These are phyloP conservation scores for Platorchestia sp. DNA, from an alignment of 1,140 invertebrate genomes.

Conservation along the genomic window DNA sequence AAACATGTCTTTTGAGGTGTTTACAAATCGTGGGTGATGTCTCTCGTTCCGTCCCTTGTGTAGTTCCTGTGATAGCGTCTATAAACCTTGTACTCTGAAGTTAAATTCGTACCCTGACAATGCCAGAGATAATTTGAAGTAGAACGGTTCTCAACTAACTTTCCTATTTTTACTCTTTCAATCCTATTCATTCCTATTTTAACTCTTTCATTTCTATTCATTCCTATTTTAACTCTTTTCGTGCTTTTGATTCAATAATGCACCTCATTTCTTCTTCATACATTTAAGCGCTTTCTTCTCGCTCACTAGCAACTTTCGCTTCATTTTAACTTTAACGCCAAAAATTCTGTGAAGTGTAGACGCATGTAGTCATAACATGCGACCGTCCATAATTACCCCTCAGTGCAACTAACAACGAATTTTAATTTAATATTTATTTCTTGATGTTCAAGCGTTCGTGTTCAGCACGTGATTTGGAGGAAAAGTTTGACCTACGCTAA, in stretches of 20 bases:
- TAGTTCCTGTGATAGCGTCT: background rate
- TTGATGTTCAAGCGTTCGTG: background rate
- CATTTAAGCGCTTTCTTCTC: background rate
- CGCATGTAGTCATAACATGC: background rate
- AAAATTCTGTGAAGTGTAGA: background rate
- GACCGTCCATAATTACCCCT: background rate
- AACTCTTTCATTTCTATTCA: background rate
- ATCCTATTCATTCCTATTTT: too few species aligned
- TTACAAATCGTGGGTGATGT: background rate
- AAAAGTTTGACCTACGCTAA: background rate
- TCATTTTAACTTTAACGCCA: background rate
- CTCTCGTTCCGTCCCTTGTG: background rate
- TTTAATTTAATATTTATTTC: background rate
- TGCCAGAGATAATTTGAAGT: background rate
- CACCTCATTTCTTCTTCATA: background rate
- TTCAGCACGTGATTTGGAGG: background rate
- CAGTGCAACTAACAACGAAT: background rate
- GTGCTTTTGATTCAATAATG: background rate
- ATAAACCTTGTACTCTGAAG: background rate
- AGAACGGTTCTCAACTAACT: background rate
- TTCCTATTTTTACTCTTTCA: background rate
- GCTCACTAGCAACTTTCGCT: background rate
- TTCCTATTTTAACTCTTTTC: background rate
- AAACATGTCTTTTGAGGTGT: background rate
- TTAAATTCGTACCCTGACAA: background rate